Conservation (phyloP, 92 coral and sea anemone species). For the Zoanthus sociatus region DNA sequence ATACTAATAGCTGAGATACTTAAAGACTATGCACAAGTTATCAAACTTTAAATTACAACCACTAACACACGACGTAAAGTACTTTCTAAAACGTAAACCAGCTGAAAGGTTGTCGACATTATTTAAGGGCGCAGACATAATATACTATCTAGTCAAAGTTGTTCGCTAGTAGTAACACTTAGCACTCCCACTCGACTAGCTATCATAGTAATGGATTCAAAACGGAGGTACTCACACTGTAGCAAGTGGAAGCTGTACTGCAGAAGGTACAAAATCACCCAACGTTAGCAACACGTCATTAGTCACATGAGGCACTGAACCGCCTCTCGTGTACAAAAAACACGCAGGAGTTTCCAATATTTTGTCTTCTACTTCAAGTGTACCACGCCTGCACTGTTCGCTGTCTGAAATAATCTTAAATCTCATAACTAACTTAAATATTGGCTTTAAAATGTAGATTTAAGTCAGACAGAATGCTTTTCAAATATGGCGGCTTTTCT, state of each 20-base stretch:
- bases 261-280: constrained; percentile 51
- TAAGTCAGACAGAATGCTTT: not conserved
- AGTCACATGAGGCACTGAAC: constrained; percentile 86
- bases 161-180: too few species aligned
- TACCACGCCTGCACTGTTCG: constrained; percentile 62
- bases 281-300: constrained; percentile 66
- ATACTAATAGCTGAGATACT: too few species aligned
- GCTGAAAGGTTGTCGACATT: too few species aligned
- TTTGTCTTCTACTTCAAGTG: constrained; percentile 50
- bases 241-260: constrained; percentile 83
- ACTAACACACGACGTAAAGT: too few species aligned
- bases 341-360: constrained; percentile 82
- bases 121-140: too few species aligned
- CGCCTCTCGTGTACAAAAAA: constrained; percentile 85
- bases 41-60: too few species aligned
- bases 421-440: constrained; percentile 48
- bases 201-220: too few species aligned
- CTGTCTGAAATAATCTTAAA: constrained; percentile 50
- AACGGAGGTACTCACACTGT: constrained; percentile 77
- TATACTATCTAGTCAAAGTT: too few species aligned
- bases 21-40: too few species aligned
- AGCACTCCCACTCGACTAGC: too few species aligned
- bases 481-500: constrained; percentile 9
- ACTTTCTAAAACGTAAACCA: too few species aligned
- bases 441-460: not conserved